Evolutionary conservation across 2,888 invertebrate genomes (phyloP).

Genomic region (Conus canariensis): DNA sequence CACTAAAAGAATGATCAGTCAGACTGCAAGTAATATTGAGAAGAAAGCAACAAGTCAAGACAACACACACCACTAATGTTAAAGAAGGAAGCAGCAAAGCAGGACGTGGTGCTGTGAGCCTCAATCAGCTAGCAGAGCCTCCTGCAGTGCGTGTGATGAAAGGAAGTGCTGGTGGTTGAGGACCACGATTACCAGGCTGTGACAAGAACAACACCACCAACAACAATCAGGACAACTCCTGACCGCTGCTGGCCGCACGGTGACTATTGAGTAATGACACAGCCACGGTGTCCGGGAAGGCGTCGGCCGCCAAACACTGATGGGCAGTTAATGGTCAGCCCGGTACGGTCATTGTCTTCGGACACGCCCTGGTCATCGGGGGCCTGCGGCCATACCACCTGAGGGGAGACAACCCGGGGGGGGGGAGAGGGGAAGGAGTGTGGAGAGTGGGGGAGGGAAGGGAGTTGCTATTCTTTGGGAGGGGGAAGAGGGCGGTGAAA

Average conservation of each 20-base stretch:
- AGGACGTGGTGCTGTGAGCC: no score
- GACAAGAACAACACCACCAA: neutral
- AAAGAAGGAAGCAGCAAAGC: no score
- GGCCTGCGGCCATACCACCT: neutral
- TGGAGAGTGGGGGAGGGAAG: neutral
- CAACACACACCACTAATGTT: no score
- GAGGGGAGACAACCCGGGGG: neutral
- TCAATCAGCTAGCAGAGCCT: no score
- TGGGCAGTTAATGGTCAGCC: conserved; percentile 13
- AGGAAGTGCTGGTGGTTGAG: neutral
- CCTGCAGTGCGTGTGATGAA: neutral
- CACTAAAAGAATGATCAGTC: no score
- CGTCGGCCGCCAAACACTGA: neutral
- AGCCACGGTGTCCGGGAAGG: neutral
- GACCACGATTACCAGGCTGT: neutral
- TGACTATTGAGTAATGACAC: conserved; percentile 10
- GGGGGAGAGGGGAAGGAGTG: neutral
- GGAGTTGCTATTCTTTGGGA: neutral
- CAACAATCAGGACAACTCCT: neutral
- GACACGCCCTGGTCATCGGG: conserved; percentile 24
- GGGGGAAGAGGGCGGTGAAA: neutral
- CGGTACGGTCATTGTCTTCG: neutral
- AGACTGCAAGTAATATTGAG: no score
- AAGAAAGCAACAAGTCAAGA: no score
- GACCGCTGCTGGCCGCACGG: neutral